Base-by-base conservation (phyloP, 2,888 invertebrate genomes). In the Aleiodes testaceus region DNA sequence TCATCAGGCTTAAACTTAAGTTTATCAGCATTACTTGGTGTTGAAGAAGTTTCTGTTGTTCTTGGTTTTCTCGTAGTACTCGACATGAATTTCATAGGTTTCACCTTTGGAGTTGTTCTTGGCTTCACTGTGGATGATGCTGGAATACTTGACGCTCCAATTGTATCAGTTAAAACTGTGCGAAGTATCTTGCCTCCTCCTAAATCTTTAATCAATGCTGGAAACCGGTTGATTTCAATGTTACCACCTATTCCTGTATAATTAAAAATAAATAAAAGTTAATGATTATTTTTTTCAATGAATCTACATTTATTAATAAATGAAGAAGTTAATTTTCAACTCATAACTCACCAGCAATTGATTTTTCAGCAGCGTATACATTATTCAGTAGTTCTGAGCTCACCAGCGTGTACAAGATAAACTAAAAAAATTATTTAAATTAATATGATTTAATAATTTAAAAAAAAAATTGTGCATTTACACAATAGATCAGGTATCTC, bases 181-280 rank as follows among this genome's bases (percentile, higher is more conserved):
- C 76, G 72, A 69, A 77, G 77, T 1, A 75, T 73, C 7, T 72
- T 72, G 2, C 69, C 70, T 5, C 70, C 75, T 49, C 75, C 72
- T n/a, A 79, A 70, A 55, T 77, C 76, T 0, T 70, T 75, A 18
- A 78, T 66, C 30, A 79, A 72, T 1, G 75, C 78, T 6, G 83
- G 79, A 0, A 83, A 80, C 14, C 84, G 44, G 1, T 81, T 78
- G 0, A 78, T 77, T 1, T 79, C 84, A 30, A 84, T 78, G 65
- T 80, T 81, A 65, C 79, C 79, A 5, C 82, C 77, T 65, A 82
- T 63, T 3, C 16, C 16, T 16, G 12, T 0, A 16, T 0, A 36
- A 36, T 36, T 7, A 11, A 11, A 9, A 7, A 36, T 36, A 9
- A 36, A 72, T 18, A 14, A 30, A 3, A 1, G 9, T 53, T 18